phyloP scores from a whole-genome alignment of 2,797 vertebrate species.

The Lophius americanus region DNA sequence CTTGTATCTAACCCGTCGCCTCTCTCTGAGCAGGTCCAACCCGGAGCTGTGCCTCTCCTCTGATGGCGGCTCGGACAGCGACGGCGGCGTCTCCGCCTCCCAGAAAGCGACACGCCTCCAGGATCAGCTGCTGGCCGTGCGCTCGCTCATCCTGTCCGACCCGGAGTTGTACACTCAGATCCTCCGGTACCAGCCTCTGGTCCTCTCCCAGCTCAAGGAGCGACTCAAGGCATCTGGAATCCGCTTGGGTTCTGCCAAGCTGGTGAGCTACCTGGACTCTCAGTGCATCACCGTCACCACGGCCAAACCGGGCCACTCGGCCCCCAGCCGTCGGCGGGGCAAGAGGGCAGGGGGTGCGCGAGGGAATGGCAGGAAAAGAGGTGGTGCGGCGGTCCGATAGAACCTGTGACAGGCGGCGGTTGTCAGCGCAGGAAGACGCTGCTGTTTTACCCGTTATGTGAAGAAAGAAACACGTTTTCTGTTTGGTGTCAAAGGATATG shows the following conservation, averaged over 20 bases:
- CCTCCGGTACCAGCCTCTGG: slow-evolving; percentile 91
- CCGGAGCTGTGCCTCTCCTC: slow-evolving; percentile 76
- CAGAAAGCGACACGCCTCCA: slow-evolving; percentile 79
- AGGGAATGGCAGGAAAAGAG: slow-evolving; percentile 23
- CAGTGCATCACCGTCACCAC: slow-evolving; percentile 94
- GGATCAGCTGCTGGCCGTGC: slow-evolving; percentile 80
- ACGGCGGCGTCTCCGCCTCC: slow-evolving; percentile 81
- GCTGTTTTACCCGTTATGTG: not conserved
- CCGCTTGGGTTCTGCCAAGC: slow-evolving; percentile 83
- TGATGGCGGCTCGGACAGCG: slow-evolving; percentile 77
- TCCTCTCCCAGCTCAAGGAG: slow-evolving; percentile 84
- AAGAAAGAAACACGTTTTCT: too few relatives aligned
- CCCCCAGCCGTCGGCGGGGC: slow-evolving; percentile 52
- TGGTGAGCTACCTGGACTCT: slow-evolving; percentile 91
- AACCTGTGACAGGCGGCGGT: not conserved
- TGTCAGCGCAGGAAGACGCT: not conserved
- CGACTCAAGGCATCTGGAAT: slow-evolving; percentile 87
- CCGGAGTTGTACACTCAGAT: slow-evolving; percentile 83
- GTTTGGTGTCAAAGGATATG: too few relatives aligned
- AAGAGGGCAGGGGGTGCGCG: slow-evolving; percentile 19
- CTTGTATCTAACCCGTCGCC: not conserved
- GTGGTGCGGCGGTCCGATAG: slow-evolving; percentile 3
- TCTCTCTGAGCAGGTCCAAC: slow-evolving; percentile 74
- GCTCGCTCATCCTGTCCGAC: slow-evolving; percentile 84
- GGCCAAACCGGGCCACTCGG: slow-evolving; percentile 74